phyloP scores from a whole-genome alignment of 2,797 vertebrate species.

The Pagetopsis macropterus region DNA sequence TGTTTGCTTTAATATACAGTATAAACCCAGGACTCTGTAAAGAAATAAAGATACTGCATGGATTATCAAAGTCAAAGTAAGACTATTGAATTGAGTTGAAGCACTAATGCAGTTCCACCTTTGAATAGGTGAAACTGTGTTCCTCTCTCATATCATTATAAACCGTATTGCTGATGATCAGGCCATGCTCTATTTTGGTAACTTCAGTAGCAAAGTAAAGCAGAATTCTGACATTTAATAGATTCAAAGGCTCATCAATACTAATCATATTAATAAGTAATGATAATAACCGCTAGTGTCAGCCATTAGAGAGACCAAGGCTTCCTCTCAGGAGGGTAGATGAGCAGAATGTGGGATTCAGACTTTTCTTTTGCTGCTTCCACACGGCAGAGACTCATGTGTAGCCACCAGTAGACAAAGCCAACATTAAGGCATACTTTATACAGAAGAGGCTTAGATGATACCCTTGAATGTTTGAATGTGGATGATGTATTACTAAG shows the following conservation, averaged over 20 bases:
- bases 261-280: background rate
- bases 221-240: background rate
- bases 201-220: background rate
- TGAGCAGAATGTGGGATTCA: conserved; percentile 25
- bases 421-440: background rate
- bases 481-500: conserved; percentile 11
- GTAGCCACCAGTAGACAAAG: conserved; percentile 13
- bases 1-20: background rate
- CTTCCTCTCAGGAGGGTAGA: conserved; percentile 1
- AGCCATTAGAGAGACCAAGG: background rate
- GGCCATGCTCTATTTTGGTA: background rate
- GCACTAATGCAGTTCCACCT: background rate
- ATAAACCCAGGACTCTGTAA: background rate
- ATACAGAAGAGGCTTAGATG: background rate
- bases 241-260: background rate
- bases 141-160: background rate
- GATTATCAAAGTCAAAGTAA: background rate
- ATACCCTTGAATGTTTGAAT: background rate
- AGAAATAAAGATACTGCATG: background rate
- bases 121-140: background rate
- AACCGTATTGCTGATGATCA: background rate
- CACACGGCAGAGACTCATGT: background rate
- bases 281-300: background rate
- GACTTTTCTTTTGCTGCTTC: conserved; percentile 6
- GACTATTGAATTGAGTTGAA: background rate